Base-by-base conservation (phyloP, 2,888 invertebrate species). In the Eumerus sabulonum region DNA sequence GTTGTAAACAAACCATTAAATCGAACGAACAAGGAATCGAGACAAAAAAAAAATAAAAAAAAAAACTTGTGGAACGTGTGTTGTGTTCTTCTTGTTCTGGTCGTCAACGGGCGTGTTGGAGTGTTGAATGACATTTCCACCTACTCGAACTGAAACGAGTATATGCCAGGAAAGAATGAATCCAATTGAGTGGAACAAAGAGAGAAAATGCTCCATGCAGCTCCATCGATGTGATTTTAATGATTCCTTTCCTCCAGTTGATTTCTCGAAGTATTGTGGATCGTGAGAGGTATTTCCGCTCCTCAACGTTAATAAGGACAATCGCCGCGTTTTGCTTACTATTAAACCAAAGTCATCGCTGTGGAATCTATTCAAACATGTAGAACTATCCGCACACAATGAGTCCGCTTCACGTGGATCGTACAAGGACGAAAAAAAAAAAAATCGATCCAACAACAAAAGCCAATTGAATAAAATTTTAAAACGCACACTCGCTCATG, bases 1-100 rank as follows among this genome's bases (percentile, higher is more conserved):
- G 79, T 70, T 79, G 79, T 79, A 79, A 79, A 79, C 79, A 79
- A 79, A 79, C 64, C 79, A 74, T 79, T 79, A 74, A 63, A 27
- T 48, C 42, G 68, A 60, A 36, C 50, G n/a, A 56, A 51, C 59
- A 72, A 7, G 27, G 7, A 27, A 4, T 27, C n/a, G 27, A 27
- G 7, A 66, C 11, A 48, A 38, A 27, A 68, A 44, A 27, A 27
- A 27, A 27, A 27, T 4, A 27, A 27, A 27, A 19, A 54, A 63
- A 67, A 56, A 18, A 35, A 9, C 35, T 0, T 68, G 74, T 79
- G 79, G 79, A 74, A 64, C 59, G 13, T 35, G 38, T 62, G 67
- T 66, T 62, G 47, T 40, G 2, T 40, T 40, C 9, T 9, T 62
- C 12, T 17, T 14, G 14, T 18, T 47, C 13, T 17, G 7, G 1